Conservation (phyloP, 2,888 invertebrate species). For the Deilephila elpenor region DNA sequence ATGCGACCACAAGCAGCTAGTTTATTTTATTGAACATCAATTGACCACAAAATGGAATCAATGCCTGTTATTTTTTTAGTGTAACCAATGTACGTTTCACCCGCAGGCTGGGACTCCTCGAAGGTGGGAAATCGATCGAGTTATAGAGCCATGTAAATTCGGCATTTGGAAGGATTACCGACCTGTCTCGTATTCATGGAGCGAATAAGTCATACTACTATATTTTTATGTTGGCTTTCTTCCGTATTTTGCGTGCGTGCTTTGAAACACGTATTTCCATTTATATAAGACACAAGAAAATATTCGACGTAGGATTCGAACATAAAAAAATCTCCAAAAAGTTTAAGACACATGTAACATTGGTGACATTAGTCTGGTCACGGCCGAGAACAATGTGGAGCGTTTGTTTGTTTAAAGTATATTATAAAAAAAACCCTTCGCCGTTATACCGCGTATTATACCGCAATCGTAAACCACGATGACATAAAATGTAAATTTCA, state of each 20-base stretch:
- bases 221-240: too few species aligned
- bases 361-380: neutral
- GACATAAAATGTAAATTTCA: conserved; percentile 74
- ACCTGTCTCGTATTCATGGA: neutral
- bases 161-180: neutral
- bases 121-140: neutral
- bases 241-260: neutral
- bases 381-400: neutral
- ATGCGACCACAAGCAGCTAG: too few species aligned
- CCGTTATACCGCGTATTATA: conserved; percentile 42
- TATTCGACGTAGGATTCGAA: neutral
- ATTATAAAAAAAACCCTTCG: conserved; percentile 40
- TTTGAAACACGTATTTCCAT: neutral
- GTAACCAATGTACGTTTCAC: neutral
- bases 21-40: too few species aligned
- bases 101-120: neutral
- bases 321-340: neutral
- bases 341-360: neutral
- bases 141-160: neutral
- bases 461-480: conserved; percentile 56
- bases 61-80: neutral
- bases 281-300: neutral
- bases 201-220: too few species aligned
- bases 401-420: neutral
- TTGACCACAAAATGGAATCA: neutral